phyloP scores from a whole-genome alignment of 2,797 vertebrate genomes.

The Melanotaenia pygmaea region DNA sequence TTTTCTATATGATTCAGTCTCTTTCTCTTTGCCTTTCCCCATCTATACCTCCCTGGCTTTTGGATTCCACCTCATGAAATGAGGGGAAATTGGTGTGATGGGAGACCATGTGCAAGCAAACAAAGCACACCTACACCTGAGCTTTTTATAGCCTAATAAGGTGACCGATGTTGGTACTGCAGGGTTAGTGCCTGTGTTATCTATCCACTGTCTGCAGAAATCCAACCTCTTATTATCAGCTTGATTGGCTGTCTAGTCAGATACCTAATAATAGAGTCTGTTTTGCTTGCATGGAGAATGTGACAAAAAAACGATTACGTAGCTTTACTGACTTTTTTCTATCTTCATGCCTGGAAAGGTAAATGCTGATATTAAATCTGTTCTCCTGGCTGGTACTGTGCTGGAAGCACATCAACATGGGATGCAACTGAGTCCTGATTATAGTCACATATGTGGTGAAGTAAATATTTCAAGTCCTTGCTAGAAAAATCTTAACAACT shows the following conservation, averaged over 20 bases:
- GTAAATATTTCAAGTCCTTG: slow-evolving; percentile 18
- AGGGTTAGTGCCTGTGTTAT: slow-evolving; percentile 64
- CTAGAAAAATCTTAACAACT: slow-evolving; percentile 3
- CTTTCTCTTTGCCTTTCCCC: slow-evolving; percentile 11
- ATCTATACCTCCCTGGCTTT: slow-evolving; percentile 19
- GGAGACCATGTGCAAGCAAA: slow-evolving; percentile 71
- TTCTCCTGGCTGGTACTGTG: slow-evolving; percentile 21
- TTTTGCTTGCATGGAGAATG: slow-evolving; percentile 36
- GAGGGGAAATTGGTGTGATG: slow-evolving; percentile 77
- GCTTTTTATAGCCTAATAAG: slow-evolving; percentile 82
- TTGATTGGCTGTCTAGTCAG: slow-evolving; percentile 64
- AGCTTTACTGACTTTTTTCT: slow-evolving; percentile 20
- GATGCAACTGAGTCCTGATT: slow-evolving; percentile 19
- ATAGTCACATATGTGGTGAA: slow-evolving; percentile 10
- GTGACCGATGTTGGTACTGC: slow-evolving; percentile 63
- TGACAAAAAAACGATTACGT: slow-evolving; percentile 42
- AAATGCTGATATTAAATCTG: slow-evolving; percentile 41
- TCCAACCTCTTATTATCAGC: slow-evolving; percentile 64
- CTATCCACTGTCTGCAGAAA: slow-evolving; percentile 56
- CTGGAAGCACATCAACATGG: slow-evolving; percentile 12
- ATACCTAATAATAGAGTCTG: slow-evolving; percentile 59
- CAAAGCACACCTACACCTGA: slow-evolving; percentile 74
- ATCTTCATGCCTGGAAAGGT: slow-evolving; percentile 21
- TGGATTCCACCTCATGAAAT: slow-evolving; percentile 66
- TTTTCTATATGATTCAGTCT: slow-evolving; percentile 19